Base-by-base conservation (phyloP, 1,140 invertebrate species). In the Penaeus chinensis region DNA sequence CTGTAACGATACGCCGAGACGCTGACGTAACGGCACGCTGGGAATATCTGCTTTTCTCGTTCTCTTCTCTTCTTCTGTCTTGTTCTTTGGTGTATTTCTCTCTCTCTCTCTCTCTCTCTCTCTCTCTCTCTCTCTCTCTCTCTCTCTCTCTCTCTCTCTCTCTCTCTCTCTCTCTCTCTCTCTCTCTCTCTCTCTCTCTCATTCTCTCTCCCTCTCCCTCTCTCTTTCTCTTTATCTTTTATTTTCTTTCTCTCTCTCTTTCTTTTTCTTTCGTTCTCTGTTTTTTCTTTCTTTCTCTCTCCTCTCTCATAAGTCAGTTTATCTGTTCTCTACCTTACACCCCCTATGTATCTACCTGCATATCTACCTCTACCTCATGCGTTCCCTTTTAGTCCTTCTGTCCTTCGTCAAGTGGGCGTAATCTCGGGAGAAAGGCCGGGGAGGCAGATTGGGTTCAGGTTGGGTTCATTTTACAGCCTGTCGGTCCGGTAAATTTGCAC, bases 401-500 rank as follows among this genome's bases (percentile, higher is more conserved):
- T 85, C 47, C 61, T 78, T 11, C 19, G 13, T n/a, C 54, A 54
- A 54, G 54, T 54, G 54, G 54, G 54, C 11, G 54, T 16, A 11
- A 54, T 54, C 16, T 69, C 66, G 69, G 13, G n/a, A 16, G 69
- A 32, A n/a, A 60, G 83, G 60, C 47, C 16, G 74, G 24, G 32
- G 76, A 18, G 27, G 62, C 3, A 63, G 62, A 2, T 54, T 54
- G 54, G 54, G 54, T 54, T 54, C 54, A 54, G 54, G 54, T 0
- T 13, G 16, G 16, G n/a, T 62, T 81, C 84, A 80, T 62, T 86
- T 86, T 86, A 86, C 84, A 86, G 78, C 84, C 77, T 69, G 84
- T 81, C 63, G 63, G 62, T 66, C 77, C 66, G 81, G 78, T 69
- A 86, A 86, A 86, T 86, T 86, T 86, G 84, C 84, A 86, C 84